These are phyloP conservation scores for Netelia inedita DNA, from an alignment of 2,888 invertebrate genomes.

Conservation along the genomic window DNA sequence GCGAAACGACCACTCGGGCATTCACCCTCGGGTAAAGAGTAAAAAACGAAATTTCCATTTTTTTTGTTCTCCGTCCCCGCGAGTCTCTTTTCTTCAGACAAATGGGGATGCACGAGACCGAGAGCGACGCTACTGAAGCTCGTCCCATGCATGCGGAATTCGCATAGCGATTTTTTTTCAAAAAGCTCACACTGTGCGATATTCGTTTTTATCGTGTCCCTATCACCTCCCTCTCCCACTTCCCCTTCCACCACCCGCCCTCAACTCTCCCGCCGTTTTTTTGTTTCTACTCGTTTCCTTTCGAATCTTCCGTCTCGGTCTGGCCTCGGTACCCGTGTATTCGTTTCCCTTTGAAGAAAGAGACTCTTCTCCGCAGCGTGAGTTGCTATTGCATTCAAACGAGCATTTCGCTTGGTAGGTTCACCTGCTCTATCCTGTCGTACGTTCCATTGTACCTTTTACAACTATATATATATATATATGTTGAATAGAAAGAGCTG, in stretches of 20 bases:
- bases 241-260: conserved; percentile 1
- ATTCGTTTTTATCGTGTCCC: no score
- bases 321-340: conserved; percentile 1
- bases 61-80: no score
- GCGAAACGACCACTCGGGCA: no score
- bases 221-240: neutral
- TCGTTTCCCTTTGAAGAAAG: conserved; percentile 21
- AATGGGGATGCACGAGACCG: no score
- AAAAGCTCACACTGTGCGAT: no score
- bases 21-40: no score
- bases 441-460: conserved; percentile 27
- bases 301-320: neutral
- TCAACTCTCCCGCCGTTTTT: conserved; percentile 19
- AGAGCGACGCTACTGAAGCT: no score
- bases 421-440: conserved; percentile 56
- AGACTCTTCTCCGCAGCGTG: conserved; percentile 10
- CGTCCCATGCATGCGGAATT: no score
- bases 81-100: no score
- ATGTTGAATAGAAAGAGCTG: conserved; percentile 7
- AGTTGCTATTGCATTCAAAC: conserved; percentile 34
- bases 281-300: neutral
- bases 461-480: neutral
- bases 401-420: conserved; percentile 23
- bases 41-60: no score
- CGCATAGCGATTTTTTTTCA: no score